These are phyloP conservation scores for Macrobrachium rosenbergii DNA, from an alignment of 1,140 invertebrate genomes.

Conservation along the genomic window DNA sequence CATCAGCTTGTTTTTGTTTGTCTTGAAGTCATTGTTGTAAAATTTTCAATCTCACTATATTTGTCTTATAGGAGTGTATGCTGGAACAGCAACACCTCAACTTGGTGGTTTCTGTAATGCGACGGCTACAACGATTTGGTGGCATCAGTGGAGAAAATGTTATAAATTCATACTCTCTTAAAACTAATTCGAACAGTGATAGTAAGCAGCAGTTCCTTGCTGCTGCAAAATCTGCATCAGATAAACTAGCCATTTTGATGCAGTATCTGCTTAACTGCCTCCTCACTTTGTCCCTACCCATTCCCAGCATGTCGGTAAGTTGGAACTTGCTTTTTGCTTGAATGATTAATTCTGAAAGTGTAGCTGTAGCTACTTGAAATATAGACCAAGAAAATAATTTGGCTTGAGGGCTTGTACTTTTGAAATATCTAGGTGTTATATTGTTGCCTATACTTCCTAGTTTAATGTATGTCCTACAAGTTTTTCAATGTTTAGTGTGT, in stretches of 20 bases:
- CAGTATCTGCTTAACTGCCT: conserved; percentile 73
- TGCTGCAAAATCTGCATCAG: conserved; percentile 35
- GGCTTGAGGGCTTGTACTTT: neutral
- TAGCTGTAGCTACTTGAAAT: neutral
- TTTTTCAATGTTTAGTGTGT: no score
- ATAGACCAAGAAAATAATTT: neutral
- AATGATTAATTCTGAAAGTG: neutral
- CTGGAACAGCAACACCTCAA: conserved; percentile 86
- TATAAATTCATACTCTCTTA: conserved; percentile 68
- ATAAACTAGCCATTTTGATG: conserved; percentile 58
- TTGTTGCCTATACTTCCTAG: no score
- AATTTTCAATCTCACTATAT: conserved; percentile 40
- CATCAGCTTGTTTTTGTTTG: neutral
- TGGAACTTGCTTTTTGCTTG: neutral
- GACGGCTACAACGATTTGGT: conserved; percentile 75
- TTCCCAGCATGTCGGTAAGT: conserved; percentile 52
- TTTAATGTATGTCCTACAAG: no score
- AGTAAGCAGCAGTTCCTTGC: conserved; percentile 33
- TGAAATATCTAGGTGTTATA: neutral
- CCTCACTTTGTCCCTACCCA: conserved; percentile 67
- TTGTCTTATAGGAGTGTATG: conserved; percentile 78
- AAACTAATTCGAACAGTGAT: conserved; percentile 5
- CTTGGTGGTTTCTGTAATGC: conserved; percentile 80
- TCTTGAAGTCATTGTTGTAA: conserved; percentile 4
- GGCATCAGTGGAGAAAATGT: conserved; percentile 51